Percentiles rank a stretch among this genome's conserved stretches.
These are phyloP conservation scores for Pseudomyrmex cubaensis DNA, from an alignment of 1,140 invertebrate species.

Conservation along the genomic window DNA sequence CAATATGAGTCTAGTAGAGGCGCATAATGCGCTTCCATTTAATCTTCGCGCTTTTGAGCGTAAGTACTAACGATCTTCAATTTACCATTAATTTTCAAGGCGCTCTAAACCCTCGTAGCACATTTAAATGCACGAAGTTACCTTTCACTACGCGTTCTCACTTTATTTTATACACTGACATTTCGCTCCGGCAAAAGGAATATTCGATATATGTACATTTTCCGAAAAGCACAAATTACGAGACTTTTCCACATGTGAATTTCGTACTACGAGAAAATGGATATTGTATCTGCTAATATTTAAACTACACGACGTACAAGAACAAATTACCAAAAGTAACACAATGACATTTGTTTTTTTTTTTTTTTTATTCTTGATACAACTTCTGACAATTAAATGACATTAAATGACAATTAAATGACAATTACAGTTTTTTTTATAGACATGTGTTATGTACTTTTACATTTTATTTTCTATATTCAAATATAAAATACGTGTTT, in stretches of 20 bases:
- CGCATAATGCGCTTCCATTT: slow-evolving; percentile 29
- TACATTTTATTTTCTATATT: not conserved
- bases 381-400: too few species aligned
- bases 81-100: slow-evolving; percentile 49
- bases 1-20: not conserved
- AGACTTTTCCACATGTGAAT: slow-evolving; percentile 22
- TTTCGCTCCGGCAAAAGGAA: slow-evolving; percentile 2
- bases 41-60: slow-evolving; percentile 40
- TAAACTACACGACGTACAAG: slow-evolving; percentile 8
- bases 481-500: not conserved
- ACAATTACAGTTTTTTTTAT: too few species aligned
- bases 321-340: slow-evolving; percentile 15
- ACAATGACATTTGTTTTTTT: too few species aligned
- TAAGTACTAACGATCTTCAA: slow-evolving; percentile 52
- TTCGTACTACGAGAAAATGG: not conserved
- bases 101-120: slow-evolving; percentile 38
- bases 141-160: slow-evolving; percentile 44
- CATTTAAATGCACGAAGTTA: slow-evolving; percentile 58
- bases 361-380: too few species aligned
- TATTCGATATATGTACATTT: slow-evolving; percentile 38
- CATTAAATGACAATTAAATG: too few species aligned
- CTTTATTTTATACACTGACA: slow-evolving; percentile 34
- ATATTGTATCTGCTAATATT: slow-evolving; percentile 16
- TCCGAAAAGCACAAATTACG: slow-evolving; percentile 31
- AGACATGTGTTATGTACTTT: not conserved